Conservation (phyloP, 2,113 vertebrate genomes). For the Saccopteryx leptura region DNA sequence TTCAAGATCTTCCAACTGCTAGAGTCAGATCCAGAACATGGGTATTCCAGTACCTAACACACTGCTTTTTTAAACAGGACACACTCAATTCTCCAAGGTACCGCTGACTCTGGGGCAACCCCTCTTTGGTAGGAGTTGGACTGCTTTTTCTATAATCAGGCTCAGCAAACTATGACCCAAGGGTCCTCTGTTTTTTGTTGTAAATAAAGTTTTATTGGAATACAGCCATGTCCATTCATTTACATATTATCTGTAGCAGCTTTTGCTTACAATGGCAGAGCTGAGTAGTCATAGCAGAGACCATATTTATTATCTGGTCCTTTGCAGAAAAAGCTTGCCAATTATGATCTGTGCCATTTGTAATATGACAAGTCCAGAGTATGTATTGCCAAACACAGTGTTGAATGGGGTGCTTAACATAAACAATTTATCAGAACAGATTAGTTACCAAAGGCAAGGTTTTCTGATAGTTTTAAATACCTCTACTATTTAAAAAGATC, state of each 20-base stretch:
- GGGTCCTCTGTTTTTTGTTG: background rate
- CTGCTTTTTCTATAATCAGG: background rate
- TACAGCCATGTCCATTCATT: background rate
- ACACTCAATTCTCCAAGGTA: background rate
- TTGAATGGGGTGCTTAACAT: background rate
- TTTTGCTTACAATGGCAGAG: background rate
- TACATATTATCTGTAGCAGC: background rate
- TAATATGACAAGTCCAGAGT: background rate
- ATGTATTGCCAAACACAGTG: background rate
- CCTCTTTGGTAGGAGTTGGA: background rate
- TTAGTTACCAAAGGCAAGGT: background rate
- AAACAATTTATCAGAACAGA: background rate
- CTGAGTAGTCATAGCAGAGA: background rate
- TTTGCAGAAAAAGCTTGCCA: background rate
- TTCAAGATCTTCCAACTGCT: background rate
- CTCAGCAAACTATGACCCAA: background rate
- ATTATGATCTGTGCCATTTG: too few relatives aligned
- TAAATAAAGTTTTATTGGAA: constrained; percentile 34
- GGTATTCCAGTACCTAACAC: background rate
- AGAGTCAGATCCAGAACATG: background rate
- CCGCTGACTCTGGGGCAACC: too few relatives aligned
- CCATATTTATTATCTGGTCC: too few relatives aligned
- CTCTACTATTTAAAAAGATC: background rate
- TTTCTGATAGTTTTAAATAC: background rate
- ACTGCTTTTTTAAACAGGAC: background rate